Conservation (phyloP, 2,888 invertebrate genomes). For the Platycnemis pennipes region DNA sequence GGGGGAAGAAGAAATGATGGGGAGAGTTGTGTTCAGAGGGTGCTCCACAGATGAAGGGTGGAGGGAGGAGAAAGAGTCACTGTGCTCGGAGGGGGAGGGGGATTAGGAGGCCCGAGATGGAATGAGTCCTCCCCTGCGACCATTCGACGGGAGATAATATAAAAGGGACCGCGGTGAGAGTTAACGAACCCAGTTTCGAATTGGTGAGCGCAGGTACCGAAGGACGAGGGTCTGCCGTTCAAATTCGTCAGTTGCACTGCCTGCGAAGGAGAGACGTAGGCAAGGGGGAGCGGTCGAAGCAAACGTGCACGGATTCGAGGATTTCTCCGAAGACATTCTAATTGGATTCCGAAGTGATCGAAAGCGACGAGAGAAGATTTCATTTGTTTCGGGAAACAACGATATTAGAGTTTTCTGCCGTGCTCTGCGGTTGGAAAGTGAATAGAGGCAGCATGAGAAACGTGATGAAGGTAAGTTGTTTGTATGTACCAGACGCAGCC, state of each 20-base stretch:
- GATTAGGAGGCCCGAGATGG: not conserved
- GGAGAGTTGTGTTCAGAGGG: not conserved
- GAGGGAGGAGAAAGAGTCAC: not conserved
- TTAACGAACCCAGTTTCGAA: constrained; percentile 12
- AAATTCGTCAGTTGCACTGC: not conserved
- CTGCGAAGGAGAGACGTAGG: not conserved
- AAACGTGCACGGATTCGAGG: not conserved
- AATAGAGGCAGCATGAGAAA: not conserved
- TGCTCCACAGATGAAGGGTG: not conserved
- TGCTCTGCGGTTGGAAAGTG: not conserved
- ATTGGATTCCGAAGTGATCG: constrained; percentile 20
- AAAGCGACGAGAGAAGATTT: not conserved
- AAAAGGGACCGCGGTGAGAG: constrained; percentile 32
- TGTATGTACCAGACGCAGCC: not conserved
- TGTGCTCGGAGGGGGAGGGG: not conserved
- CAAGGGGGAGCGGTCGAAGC: not conserved
- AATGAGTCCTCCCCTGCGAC: no score
- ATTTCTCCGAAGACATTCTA: not conserved
- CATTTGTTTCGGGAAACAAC: not conserved
- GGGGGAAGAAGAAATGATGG: not conserved
- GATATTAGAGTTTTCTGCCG: not conserved
- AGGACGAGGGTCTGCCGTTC: not conserved
- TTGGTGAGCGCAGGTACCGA: constrained; percentile 22
- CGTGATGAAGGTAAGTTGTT: not conserved
- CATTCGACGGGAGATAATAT: not conserved